Percentiles rank a stretch among this genome's conserved stretches.
Conservation (phyloP, 2,797 vertebrate genomes). For the Tangara arthus region DNA sequence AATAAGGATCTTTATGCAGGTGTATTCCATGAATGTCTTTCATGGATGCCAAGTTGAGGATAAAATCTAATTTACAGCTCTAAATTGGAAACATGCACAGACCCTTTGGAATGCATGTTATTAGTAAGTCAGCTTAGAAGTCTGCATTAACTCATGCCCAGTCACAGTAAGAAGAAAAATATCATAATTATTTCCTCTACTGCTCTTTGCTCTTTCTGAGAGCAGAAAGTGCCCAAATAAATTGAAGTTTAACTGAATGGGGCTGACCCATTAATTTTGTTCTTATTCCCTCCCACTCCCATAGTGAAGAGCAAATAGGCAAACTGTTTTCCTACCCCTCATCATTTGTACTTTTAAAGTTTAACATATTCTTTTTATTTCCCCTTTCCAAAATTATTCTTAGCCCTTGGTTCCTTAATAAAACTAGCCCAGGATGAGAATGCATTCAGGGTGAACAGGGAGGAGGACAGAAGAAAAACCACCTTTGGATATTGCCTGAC, state of each 20-base stretch:
- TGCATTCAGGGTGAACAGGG: background rate
- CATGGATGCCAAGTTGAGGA: conserved; percentile 18
- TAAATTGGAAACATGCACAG: conserved; percentile 52
- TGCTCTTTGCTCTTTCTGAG: background rate
- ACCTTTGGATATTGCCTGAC: background rate
- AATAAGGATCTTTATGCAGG: conserved; percentile 14
- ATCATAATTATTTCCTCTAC: conserved; percentile 22
- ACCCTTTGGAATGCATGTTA: conserved; percentile 29
- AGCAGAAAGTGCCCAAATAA: background rate
- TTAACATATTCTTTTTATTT: background rate
- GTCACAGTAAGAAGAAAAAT: conserved; percentile 30
- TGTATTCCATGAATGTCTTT: conserved; percentile 15
- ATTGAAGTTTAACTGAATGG: background rate
- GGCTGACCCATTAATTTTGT: background rate
- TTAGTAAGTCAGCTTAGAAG: conserved; percentile 39
- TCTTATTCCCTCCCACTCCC: background rate
- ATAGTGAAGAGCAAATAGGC: background rate
- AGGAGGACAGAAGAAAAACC: background rate
- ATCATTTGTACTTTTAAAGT: background rate
- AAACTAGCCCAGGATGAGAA: background rate
- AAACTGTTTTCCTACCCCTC: background rate
- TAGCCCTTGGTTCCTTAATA: background rate
- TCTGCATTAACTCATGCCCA: conserved; percentile 22
- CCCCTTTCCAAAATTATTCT: background rate
- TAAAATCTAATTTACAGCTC: conserved; percentile 59